These are phyloP conservation scores for Sipha maydis DNA, from an alignment of 2,888 invertebrate genomes.

Conservation along the genomic window DNA sequence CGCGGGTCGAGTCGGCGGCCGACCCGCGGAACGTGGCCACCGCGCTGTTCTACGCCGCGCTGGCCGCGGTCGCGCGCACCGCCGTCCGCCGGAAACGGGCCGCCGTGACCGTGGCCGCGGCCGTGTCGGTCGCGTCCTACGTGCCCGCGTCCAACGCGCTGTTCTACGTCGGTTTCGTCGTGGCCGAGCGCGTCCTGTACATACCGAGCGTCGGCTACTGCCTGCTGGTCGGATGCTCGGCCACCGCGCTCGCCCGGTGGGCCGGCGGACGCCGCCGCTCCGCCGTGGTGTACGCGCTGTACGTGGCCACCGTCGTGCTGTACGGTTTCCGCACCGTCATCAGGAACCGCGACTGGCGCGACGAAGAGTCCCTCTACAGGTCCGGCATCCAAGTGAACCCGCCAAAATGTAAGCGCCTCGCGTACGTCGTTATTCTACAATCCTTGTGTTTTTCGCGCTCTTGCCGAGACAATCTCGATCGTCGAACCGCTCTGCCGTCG, in stretches of 20 bases:
- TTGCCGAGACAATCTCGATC: no score
- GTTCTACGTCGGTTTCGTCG: constrained; percentile 97
- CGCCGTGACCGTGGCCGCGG: constrained; percentile 67
- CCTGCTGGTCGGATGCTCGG: constrained; percentile 78
- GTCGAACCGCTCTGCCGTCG: no score
- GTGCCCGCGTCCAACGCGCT: constrained; percentile 94
- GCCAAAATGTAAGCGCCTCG: constrained; percentile 83
- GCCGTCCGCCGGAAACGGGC: constrained; percentile 24
- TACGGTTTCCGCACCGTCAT: constrained; percentile 79
- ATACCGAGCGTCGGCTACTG: constrained; percentile 96
- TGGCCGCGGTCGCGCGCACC: constrained; percentile 62
- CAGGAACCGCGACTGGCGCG: constrained; percentile 89
- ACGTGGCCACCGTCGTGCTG: constrained; percentile 74
- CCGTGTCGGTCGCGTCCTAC: constrained; percentile 88
- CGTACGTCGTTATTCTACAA: no score
- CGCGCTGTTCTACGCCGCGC: constrained; percentile 76
- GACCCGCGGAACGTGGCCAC: constrained; percentile 84
- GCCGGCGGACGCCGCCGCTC: constrained; percentile 65
- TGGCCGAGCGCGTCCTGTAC: constrained; percentile 94
- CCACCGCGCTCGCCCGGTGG: constrained; percentile 68
- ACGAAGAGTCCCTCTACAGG: constrained; percentile 90
- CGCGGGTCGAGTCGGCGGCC: constrained; percentile 79
- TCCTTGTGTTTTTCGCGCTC: no score
- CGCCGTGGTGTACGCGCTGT: constrained; percentile 67
- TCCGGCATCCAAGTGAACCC: constrained; percentile 92